phyloP scores from a whole-genome alignment of 2,113 vertebrate species.

The Notechis scutatus region DNA sequence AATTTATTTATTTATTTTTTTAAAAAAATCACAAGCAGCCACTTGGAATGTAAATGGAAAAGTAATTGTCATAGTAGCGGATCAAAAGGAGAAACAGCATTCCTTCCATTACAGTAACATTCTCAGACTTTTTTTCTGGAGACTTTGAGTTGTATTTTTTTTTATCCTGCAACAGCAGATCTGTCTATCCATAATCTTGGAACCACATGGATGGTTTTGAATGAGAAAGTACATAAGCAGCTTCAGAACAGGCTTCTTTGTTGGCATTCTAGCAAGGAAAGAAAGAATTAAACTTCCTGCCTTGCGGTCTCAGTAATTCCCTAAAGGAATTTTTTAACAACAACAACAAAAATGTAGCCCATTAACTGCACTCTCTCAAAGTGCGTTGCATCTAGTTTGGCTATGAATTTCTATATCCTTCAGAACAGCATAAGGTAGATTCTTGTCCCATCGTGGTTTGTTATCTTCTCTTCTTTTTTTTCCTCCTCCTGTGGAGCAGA shows the following conservation, averaged over 20 bases:
- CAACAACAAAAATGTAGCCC: not conserved
- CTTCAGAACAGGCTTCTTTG: not conserved
- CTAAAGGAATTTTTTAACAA: not conserved
- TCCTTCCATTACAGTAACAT: not conserved
- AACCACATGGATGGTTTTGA: not conserved
- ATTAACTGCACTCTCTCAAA: not conserved
- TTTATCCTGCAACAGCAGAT: not conserved
- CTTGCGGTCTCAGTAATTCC: not conserved
- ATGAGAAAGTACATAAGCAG: not conserved
- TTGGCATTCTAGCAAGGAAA: not conserved
- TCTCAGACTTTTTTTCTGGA: not conserved
- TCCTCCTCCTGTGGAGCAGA: not conserved
- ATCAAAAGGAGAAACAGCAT: not conserved
- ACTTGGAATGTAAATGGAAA: conserved; percentile 28
- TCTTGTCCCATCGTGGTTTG: not conserved
- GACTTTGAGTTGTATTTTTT: not conserved
- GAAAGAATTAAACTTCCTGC: not conserved
- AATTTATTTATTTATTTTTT: no score
- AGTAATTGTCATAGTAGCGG: conserved; percentile 17
- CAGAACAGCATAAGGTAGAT: not conserved
- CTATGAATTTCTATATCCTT: not conserved
- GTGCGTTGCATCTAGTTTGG: not conserved
- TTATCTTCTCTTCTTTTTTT: not conserved
- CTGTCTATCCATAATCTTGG: not conserved
- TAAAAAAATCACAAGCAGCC: conserved; percentile 37